Conservation (phyloP, 2,888 invertebrate species). For the Chelonus formosanus region DNA sequence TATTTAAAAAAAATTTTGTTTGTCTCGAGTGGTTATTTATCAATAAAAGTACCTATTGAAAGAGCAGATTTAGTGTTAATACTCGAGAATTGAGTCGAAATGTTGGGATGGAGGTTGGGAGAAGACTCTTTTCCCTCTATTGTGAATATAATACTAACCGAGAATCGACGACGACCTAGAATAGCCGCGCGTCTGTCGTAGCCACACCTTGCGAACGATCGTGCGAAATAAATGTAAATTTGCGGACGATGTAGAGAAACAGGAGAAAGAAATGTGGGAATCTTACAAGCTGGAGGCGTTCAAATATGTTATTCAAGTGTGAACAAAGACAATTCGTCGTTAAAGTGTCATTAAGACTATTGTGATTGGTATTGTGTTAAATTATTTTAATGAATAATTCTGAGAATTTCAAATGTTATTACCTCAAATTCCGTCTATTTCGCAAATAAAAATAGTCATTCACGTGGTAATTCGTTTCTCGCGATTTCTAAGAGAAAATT, state of each 20-base stretch:
- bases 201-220: conserved; percentile 43
- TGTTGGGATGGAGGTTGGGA: conserved; percentile 30
- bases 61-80: too few relatives aligned
- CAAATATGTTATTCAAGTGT: conserved; percentile 26
- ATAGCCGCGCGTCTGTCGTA: conserved; percentile 39
- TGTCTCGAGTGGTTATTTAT: too few relatives aligned
- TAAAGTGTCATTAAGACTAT: conserved; percentile 33
- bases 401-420: too few relatives aligned
- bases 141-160: conserved; percentile 1
- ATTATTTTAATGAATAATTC: conserved; percentile 1
- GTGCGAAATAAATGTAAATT: conserved; percentile 45
- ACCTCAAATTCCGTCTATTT: not conserved
- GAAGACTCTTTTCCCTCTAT: conserved; percentile 22
- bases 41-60: too few relatives aligned
- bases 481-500: too few relatives aligned
- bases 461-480: too few relatives aligned
- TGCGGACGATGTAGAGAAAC: conserved; percentile 34
- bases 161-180: conserved; percentile 31
- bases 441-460: too few relatives aligned
- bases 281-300: conserved; percentile 22
- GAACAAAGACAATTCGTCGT: conserved; percentile 24
- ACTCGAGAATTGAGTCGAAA: conserved; percentile 34
- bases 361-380: not conserved
- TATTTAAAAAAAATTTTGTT: too few relatives aligned
- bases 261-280: conserved; percentile 22